Conservation (phyloP, 2,888 invertebrate species). For the Venustoraphidia nigricollis region DNA sequence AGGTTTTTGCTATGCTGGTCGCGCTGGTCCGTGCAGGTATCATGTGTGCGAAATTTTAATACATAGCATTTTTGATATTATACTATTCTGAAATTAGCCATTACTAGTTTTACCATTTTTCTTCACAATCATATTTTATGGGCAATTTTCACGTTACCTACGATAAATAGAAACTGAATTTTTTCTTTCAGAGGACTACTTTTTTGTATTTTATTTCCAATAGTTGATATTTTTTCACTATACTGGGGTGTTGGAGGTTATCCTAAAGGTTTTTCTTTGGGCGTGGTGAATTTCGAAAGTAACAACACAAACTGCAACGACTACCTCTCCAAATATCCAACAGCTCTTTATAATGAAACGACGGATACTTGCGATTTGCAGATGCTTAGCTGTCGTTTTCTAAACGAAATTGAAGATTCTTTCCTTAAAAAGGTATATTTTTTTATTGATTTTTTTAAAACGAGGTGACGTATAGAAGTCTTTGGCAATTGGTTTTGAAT, state of each 20-base stretch:
- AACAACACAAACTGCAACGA: conserved; percentile 17
- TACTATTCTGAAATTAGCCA: too few relatives aligned
- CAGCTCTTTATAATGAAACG: conserved; percentile 23
- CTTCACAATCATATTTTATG: not conserved
- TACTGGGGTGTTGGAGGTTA: conserved; percentile 68
- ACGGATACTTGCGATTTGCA: conserved; percentile 32
- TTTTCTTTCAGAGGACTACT: conserved; percentile 48
- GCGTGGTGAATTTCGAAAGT: conserved; percentile 64
- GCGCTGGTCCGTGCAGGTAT: too few relatives aligned
- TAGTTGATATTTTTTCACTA: conserved; percentile 65
- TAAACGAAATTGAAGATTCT: conserved; percentile 38
- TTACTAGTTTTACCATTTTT: too few relatives aligned
- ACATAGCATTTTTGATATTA: too few relatives aligned
- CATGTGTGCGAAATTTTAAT: too few relatives aligned
- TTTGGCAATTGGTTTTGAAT: too few relatives aligned
- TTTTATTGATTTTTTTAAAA: not conserved
- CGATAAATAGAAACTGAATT: too few relatives aligned
- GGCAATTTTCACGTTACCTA: too few relatives aligned
- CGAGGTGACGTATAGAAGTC: too few relatives aligned
- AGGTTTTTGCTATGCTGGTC: too few relatives aligned
- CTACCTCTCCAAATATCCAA: conserved; percentile 16
- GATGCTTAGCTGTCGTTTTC: conserved; percentile 45
- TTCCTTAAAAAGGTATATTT: conserved; percentile 32
- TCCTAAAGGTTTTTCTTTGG: conserved; percentile 53
- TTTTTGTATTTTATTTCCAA: conserved; percentile 68